These are phyloP conservation scores for Crossocerus cetratus DNA, from an alignment of 2,888 invertebrate species.

Conservation along the genomic window DNA sequence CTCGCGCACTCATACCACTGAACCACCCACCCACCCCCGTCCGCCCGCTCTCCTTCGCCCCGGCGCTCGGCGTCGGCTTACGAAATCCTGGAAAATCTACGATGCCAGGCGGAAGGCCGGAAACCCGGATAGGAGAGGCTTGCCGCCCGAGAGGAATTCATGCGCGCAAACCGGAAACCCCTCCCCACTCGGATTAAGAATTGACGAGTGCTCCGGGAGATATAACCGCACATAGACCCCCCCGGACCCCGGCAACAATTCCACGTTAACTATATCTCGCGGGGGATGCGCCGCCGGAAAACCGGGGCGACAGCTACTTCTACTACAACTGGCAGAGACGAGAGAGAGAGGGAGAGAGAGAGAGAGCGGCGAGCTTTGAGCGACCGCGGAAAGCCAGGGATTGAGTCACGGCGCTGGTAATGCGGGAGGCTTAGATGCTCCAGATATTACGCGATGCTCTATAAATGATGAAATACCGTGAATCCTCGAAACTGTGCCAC, in stretches of 20 bases:
- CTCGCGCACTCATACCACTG: not conserved
- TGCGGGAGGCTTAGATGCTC: conserved; percentile 20
- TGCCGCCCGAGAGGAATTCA: conserved; percentile 15
- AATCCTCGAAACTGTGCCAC: too few relatives aligned
- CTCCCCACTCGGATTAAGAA: not conserved
- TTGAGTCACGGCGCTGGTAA: not conserved
- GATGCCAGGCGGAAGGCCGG: conserved; percentile 28
- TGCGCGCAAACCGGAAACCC: conserved; percentile 25
- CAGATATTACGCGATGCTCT: not conserved
- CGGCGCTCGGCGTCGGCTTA: conserved; percentile 40
- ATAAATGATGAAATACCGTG: too few relatives aligned
- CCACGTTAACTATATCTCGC: too few relatives aligned
- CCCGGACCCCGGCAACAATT: too few relatives aligned
- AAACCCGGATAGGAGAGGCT: conserved; percentile 5
- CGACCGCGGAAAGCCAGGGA: not conserved
- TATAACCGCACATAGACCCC: too few relatives aligned
- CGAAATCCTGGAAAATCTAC: conserved; percentile 60
- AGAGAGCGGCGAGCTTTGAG: too few relatives aligned
- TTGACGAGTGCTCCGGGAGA: too few relatives aligned
- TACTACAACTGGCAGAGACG: too few relatives aligned
- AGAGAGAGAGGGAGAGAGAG: too few relatives aligned
- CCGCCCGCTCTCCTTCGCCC: conserved; percentile 25
- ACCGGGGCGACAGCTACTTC: too few relatives aligned
- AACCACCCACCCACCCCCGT: not conserved
- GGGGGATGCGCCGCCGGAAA: too few relatives aligned